Evolutionary conservation across 2,797 vertebrate species (phyloP).

Genomic region (Phrynocephalus guinanensis): DNA sequence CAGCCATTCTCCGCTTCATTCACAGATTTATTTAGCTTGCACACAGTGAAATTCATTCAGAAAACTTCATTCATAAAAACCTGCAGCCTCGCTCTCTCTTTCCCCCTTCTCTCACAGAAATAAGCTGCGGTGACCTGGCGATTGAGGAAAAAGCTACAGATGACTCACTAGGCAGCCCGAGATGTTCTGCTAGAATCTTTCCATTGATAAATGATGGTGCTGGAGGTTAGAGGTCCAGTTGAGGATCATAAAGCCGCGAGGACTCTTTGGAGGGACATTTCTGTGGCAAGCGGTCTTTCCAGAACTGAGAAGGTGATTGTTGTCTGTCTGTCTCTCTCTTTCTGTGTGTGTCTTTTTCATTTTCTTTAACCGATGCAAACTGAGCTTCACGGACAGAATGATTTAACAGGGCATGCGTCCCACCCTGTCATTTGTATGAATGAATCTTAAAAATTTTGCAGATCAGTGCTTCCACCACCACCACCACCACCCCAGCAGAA

Average conservation of each 20-base stretch:
- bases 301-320: slow-evolving; percentile 34
- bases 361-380: background rate
- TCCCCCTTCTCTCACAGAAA: slow-evolving; percentile 43
- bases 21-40: slow-evolving; percentile 86
- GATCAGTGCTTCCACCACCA: slow-evolving; percentile 20
- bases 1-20: slow-evolving; percentile 86
- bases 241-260: slow-evolving; percentile 32
- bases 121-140: slow-evolving; percentile 44
- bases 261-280: slow-evolving; percentile 5
- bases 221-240: slow-evolving; percentile 30
- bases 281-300: slow-evolving; percentile 52
- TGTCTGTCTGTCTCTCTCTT: too few species aligned
- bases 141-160: slow-evolving; percentile 34
- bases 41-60: slow-evolving; percentile 85
- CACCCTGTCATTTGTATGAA: slow-evolving; percentile 37
- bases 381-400: background rate
- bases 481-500: slow-evolving; percentile 12
- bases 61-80: slow-evolving; percentile 92
- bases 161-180: slow-evolving; percentile 22
- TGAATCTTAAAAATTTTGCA: slow-evolving; percentile 38
- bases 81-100: slow-evolving; percentile 69
- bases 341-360: too few species aligned
- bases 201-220: slow-evolving; percentile 18
- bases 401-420: background rate
- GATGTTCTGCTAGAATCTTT: slow-evolving; percentile 13